Base-by-base conservation (phyloP, 1,140 invertebrate species). In the Bombus breviceps region DNA sequence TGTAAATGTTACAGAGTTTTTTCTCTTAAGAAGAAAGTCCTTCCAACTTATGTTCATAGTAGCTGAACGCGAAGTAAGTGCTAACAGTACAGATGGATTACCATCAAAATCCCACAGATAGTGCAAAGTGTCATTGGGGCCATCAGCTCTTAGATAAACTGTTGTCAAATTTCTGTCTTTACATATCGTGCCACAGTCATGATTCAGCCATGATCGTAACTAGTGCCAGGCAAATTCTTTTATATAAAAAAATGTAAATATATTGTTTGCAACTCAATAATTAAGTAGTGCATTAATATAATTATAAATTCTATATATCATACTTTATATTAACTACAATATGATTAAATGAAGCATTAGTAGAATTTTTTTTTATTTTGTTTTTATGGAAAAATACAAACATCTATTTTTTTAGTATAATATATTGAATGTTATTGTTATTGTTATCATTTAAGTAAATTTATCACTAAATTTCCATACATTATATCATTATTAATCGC, bases 51-150 rank as follows among this genome's bases (percentile, higher is more conserved):
- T 93, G 57, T 93, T 86, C 13, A 96, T 53, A 53, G 93, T 92
- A 28, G 95, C 92, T 72, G 95, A 95, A 0, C 89, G 69, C 1
- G 93, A 89, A 37, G 95, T 95, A 3, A 96, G 86, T 2, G 95
- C 95, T 41, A 96, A 91, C 10, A 96, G 88, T 15, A 96, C 83
- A 4, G 96, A 95, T 0, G 96, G 96, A 76, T 94, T 93, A 28
- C 95, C 92, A 53, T 95, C 95, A 86, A 97, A 96, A 90, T 96
- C 96, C 96, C 96, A 97, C 41, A 97, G 77, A 88, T 96, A 96
- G 88, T 97, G 96, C 6, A 97, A 90, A 0, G 95, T 95, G 89
- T 97, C 96, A 73, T 94, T 93, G 6, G 91, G 81, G 34, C 96
- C 96, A 59, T 95, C 93, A 4, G 96, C 95, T 88, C 90, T 92